Base-by-base conservation (phyloP, 2,113 vertebrate species). In the Dicrurus megarhynchus region DNA sequence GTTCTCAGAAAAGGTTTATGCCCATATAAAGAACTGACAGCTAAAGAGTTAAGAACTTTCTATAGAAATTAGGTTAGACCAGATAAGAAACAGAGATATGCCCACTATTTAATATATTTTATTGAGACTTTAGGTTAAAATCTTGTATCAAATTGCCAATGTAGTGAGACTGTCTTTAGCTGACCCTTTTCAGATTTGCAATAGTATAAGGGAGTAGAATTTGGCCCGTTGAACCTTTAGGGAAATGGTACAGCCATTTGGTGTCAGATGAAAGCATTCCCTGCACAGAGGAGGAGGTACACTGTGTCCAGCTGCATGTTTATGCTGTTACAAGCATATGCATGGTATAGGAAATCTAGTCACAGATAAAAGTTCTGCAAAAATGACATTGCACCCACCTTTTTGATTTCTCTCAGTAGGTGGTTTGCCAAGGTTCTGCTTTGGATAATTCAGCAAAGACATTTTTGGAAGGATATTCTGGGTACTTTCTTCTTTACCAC, bases 401-500 rank as follows among this genome's bases (percentile, higher is more conserved):
- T 61, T 95, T 30, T 68, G 83, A 68, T 64, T 95, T 87, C 94
- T 97, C 70, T 96, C 94, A 73, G 46, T 18, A 44, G 91, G 20
- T 44, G 79, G 89, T 76, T 96, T 96, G 80, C 70, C 55, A 26
- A 91, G 30, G 49, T 75, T 91, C 42, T 96, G 96, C 82, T 87
- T 96, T 75, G 96, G 41, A 74, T 87, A 91, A 32, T 87, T 96
- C 47, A 94, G 75, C 22, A 97, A 95, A n/a, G 97, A 70, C 12
- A 93, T 93, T 83, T 97, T 97, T 33, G 98, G 91, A 61, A 98
- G 95, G 19, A 96, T 27, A 63, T 95, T 98, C 46, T 93, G 98
- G 64, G 74, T 73, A 27, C 95, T 83, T 68, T 98, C 98, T 79
- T 98, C 97, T 84, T 95, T 92, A 76, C 93, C 84, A 60, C 97